Percentiles rank a stretch among this genome's conserved stretches.
phyloP scores from a whole-genome alignment of 2,888 invertebrate species.

The Chironomus riparius region DNA sequence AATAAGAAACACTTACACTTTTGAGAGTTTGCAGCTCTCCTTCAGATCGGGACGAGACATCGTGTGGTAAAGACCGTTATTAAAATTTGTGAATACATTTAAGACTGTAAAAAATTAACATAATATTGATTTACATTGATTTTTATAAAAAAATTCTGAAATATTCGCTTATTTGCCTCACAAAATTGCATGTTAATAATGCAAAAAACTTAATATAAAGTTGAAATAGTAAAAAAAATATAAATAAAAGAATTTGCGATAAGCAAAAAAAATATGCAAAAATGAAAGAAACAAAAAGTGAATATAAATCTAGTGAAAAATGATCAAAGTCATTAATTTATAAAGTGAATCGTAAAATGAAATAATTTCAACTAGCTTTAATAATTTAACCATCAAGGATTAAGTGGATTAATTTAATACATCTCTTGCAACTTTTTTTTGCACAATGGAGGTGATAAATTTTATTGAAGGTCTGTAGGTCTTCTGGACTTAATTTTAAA shows the following conservation, averaged over 20 bases:
- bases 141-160: background rate
- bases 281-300: background rate
- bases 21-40: background rate
- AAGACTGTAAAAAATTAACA: background rate
- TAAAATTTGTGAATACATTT: background rate
- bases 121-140: background rate
- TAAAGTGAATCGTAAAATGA: background rate
- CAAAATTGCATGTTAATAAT: background rate
- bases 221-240: background rate
- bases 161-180: background rate
- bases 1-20: background rate
- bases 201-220: background rate
- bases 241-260: background rate
- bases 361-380: background rate
- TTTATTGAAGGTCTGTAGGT: conserved; percentile 3
- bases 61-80: background rate
- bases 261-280: background rate
- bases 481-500: background rate
- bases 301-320: background rate
- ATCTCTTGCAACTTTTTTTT: background rate
- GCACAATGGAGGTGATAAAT: conserved; percentile 16
- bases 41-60: background rate
- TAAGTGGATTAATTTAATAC: background rate
- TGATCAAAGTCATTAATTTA: background rate
- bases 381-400: background rate